Conservation (phyloP, 2,888 invertebrate genomes). For the Dolomedes plantarius region DNA sequence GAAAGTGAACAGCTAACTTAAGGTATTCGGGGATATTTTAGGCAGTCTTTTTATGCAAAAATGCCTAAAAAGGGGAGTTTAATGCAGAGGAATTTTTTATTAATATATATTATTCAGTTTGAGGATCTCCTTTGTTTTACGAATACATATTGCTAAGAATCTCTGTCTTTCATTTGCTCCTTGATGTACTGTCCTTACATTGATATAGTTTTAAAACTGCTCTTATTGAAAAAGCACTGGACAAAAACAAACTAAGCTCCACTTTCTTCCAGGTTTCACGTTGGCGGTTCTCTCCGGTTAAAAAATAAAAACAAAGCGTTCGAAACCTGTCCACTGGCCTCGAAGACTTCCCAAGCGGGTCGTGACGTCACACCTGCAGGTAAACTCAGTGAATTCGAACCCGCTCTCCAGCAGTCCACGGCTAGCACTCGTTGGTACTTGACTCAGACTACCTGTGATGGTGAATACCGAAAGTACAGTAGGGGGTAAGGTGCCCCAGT, state of each 20-base stretch:
- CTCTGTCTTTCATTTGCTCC: no score
- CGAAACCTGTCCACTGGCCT: constrained; percentile 67
- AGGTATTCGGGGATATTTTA: no score
- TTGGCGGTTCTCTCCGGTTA: background rate
- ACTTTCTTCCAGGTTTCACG: constrained; percentile 10
- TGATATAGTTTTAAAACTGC: no score
- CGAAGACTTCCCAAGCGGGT: constrained; percentile 67
- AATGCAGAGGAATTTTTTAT: no score
- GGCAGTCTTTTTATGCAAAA: no score
- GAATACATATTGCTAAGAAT: no score
- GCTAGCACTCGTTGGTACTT: background rate
- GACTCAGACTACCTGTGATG: background rate
- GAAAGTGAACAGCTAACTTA: no score
- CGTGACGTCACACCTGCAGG: constrained; percentile 45
- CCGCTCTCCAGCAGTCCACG: background rate
- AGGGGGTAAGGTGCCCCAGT: background rate
- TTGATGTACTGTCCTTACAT: no score
- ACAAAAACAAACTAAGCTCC: constrained; percentile 6
- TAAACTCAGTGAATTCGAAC: constrained; percentile 1
- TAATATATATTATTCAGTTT: no score
- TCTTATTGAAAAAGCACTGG: background rate
- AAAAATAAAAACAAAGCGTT: background rate
- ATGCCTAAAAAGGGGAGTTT: no score
- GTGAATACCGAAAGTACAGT: background rate
- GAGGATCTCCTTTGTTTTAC: no score